phyloP scores from a whole-genome alignment of 2,113 vertebrate species.

The Tenebrosternarchus preto region DNA sequence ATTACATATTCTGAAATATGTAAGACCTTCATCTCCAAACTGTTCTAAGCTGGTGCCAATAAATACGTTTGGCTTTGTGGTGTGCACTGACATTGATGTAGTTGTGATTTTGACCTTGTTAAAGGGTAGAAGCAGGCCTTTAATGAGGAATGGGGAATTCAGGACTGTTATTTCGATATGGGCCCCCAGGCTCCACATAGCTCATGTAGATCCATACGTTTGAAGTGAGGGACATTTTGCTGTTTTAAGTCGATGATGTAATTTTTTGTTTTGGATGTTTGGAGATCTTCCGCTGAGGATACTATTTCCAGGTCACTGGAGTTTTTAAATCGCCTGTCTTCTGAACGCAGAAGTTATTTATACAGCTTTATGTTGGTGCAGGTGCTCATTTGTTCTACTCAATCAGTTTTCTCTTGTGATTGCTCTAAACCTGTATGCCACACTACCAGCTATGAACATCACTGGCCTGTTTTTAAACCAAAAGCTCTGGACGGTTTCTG shows the following conservation, averaged over 20 bases:
- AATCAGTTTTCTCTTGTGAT: neutral
- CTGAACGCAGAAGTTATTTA: constrained; percentile 84
- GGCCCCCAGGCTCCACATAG: constrained; percentile 38
- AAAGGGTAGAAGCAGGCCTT: neutral
- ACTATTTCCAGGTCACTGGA: constrained; percentile 84
- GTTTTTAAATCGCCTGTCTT: constrained; percentile 86
- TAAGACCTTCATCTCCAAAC: neutral
- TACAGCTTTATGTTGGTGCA: constrained; percentile 15
- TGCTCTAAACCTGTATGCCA: too few relatives aligned
- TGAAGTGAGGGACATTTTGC: constrained; percentile 45
- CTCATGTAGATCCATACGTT: constrained; percentile 51
- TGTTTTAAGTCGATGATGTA: constrained; percentile 49
- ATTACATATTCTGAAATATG: too few relatives aligned
- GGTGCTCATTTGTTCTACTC: neutral
- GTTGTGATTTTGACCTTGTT: constrained; percentile 29
- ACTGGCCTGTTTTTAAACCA: too few relatives aligned
- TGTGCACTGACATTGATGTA: neutral
- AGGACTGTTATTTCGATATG: constrained; percentile 40
- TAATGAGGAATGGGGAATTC: constrained; percentile 36
- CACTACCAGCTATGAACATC: neutral
- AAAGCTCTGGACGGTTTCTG: neutral
- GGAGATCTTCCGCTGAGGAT: constrained; percentile 77
- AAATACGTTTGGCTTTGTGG: constrained; percentile 21
- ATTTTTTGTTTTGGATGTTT: constrained; percentile 47
- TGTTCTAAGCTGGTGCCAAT: neutral